A percentile compares a stretch with the other conserved stretches of the same genome.
Conservation (phyloP, 2,113 vertebrate genomes). For the Nyctereutes procyonoides region DNA sequence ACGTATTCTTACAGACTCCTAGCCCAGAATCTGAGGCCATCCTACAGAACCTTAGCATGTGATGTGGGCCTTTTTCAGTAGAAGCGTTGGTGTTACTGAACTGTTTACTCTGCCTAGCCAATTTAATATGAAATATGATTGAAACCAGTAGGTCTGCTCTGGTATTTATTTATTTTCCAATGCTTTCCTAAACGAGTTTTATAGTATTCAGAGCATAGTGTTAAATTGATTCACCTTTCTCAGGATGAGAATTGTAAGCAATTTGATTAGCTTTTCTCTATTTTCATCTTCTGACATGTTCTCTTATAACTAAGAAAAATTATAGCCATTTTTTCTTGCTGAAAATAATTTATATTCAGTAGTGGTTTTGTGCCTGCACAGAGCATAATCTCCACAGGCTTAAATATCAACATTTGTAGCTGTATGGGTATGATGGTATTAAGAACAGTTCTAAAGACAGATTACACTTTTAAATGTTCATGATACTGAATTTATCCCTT, state of each 20-base stretch:
- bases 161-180: conserved; percentile 74
- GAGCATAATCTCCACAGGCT: conserved; percentile 62
- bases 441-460: conserved; percentile 68
- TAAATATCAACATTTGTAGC: conserved; percentile 75
- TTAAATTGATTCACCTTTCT: conserved; percentile 81
- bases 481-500: conserved; percentile 64
- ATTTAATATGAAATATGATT: conserved; percentile 74
- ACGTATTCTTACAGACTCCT: conserved; percentile 14
- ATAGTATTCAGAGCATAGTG: conserved; percentile 72
- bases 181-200: conserved; percentile 69
- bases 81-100: conserved; percentile 44
- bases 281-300: conserved; percentile 74
- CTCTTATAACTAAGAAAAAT: conserved; percentile 75
- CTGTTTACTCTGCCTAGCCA: conserved; percentile 55
- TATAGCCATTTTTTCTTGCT: conserved; percentile 53
- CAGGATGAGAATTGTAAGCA: conserved; percentile 65
- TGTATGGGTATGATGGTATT: conserved; percentile 48
- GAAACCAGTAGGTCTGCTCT: conserved; percentile 55
- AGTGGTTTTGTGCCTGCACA: conserved; percentile 44
- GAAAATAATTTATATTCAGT: conserved; percentile 75
- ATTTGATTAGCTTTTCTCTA: conserved; percentile 74
- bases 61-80: conserved; percentile 15
- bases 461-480: conserved; percentile 68
- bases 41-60: not conserved
- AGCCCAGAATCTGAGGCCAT: not conserved